phyloP scores from a whole-genome alignment of 2,797 vertebrate genomes.

The Syndactyla subalaris region DNA sequence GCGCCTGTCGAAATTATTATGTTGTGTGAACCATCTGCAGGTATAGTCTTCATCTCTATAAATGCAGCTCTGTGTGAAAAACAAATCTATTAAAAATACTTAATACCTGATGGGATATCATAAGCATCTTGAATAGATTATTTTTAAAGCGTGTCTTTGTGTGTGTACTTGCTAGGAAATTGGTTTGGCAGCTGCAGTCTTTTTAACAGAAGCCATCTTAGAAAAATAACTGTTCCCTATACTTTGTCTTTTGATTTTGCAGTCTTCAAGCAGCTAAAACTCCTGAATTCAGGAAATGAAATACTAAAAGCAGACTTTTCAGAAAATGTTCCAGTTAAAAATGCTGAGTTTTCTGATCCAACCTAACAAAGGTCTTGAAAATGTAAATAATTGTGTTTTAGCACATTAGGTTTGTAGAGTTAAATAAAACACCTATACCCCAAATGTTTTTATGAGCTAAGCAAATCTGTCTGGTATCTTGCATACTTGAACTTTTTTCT shows the following conservation, averaged over 20 bases:
- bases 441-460: background rate
- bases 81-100: background rate
- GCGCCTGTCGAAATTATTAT: background rate
- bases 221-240: background rate
- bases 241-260: background rate
- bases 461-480: background rate
- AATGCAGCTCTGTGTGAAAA: background rate
- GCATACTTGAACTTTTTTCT: background rate
- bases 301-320: background rate
- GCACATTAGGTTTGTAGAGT: background rate
- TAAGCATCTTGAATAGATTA: background rate
- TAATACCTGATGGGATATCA: background rate
- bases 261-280: background rate
- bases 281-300: background rate
- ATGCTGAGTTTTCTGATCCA: background rate
- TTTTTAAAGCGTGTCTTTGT: background rate
- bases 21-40: background rate
- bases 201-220: background rate
- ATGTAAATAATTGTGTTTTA: background rate
- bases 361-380: background rate
- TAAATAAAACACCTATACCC: background rate
- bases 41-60: background rate
- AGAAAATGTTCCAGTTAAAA: background rate
- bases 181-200: background rate
- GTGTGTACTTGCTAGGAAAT: background rate